Percentiles rank a stretch among this genome's conserved stretches.
Evolutionary conservation across 2,113 vertebrate species (phyloP).

Genomic region (Rousettus leschenaultii): DNA sequence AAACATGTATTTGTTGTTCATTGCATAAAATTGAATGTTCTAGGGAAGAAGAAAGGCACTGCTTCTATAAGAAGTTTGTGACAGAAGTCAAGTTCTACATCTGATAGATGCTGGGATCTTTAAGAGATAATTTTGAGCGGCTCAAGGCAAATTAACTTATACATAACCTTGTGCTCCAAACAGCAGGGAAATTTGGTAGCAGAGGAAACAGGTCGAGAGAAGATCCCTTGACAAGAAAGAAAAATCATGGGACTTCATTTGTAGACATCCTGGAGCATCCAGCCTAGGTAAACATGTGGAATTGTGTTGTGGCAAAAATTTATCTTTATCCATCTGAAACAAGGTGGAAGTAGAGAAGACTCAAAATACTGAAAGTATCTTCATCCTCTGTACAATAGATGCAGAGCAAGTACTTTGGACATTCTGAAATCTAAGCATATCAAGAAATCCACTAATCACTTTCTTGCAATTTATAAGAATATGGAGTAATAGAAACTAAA

Average conservation of each 20-base stretch:
- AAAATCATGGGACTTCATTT: background rate
- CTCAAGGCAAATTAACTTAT: background rate
- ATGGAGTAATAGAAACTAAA: background rate
- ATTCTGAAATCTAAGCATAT: conserved; percentile 10
- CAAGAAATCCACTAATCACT: background rate
- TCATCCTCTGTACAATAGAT: background rate
- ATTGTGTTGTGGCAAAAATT: background rate
- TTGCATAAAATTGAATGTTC: background rate
- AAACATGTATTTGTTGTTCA: background rate
- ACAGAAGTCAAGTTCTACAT: background rate
- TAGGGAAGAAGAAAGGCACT: background rate
- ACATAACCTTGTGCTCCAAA: background rate
- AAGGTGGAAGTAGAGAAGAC: background rate
- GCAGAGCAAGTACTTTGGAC: background rate
- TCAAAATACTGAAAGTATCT: background rate
- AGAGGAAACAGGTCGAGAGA: background rate
- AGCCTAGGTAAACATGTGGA: background rate
- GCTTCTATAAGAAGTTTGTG: background rate
- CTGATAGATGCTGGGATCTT: background rate
- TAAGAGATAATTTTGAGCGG: background rate
- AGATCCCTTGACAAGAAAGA: background rate
- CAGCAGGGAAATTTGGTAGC: background rate
- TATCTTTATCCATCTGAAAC: conserved; percentile 19
- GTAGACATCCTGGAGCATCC: background rate
- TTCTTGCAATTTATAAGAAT: background rate